Conservation (phyloP, 2,888 invertebrate species). For the Morpho helenor region DNA sequence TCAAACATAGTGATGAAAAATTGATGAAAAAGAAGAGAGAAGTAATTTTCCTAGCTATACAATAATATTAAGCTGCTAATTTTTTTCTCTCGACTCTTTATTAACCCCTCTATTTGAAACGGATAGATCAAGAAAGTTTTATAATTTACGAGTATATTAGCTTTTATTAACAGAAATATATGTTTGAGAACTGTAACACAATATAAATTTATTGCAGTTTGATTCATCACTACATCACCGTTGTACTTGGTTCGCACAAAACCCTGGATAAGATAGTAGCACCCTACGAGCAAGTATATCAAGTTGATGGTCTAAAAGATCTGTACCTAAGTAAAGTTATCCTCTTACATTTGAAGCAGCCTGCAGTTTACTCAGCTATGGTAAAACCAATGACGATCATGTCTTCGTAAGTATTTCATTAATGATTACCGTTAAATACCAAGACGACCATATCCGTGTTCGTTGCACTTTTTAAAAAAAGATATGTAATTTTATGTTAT, state of each 20-base stretch:
- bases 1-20: too few species aligned
- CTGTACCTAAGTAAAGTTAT: conserved; percentile 80
- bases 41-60: too few species aligned
- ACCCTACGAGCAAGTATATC: conserved; percentile 84
- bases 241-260: conserved; percentile 83
- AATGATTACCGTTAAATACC: not conserved
- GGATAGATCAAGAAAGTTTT: too few species aligned
- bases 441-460: not conserved
- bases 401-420: conserved; percentile 56
- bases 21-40: too few species aligned
- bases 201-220: conserved; percentile 59
- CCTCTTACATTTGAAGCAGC: conserved; percentile 81
- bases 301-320: conserved; percentile 78
- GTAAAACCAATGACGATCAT: conserved; percentile 82
- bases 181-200: not conserved
- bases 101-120: too few species aligned
- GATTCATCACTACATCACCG: conserved; percentile 78
- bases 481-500: conserved; percentile 25
- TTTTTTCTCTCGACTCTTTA: too few species aligned
- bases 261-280: conserved; percentile 78
- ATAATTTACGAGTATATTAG: too few species aligned
- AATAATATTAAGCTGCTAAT: too few species aligned
- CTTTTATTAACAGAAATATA: not conserved
- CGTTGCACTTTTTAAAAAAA: not conserved
- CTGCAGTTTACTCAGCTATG: conserved; percentile 80